Evolutionary conservation across 2,888 invertebrate genomes (phyloP).

Genomic region (Eledona agricola): DNA sequence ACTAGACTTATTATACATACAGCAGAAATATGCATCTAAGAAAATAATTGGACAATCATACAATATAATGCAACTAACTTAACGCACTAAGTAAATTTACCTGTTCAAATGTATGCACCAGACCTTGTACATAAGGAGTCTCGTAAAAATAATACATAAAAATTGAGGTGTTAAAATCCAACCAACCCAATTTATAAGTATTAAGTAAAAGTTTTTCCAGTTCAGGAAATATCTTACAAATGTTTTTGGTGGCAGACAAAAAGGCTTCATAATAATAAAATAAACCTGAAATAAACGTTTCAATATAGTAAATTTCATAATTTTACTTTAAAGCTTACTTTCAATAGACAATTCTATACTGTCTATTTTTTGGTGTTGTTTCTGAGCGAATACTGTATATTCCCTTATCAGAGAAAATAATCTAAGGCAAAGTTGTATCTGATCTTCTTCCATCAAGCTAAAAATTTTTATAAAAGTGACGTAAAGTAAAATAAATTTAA

Average conservation of each 20-base stretch:
- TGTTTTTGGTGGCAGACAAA: conserved; percentile 68
- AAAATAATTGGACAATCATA: too few species aligned
- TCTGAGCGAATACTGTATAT: conserved; percentile 72
- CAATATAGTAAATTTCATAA: conserved; percentile 43
- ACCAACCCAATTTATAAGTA: conserved; percentile 73
- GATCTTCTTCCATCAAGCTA: conserved; percentile 56
- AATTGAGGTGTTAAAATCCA: conserved; percentile 72
- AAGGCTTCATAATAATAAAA: conserved; percentile 71
- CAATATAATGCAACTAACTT: too few species aligned
- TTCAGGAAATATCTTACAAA: conserved; percentile 68
- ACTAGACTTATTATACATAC: too few species aligned
- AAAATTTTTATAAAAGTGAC: conserved; percentile 21
- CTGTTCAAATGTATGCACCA: conserved; percentile 51
- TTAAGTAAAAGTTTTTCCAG: conserved; percentile 69
- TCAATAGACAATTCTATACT: conserved; percentile 59
- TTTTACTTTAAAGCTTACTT: conserved; percentile 45
- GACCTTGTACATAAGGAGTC: conserved; percentile 52
- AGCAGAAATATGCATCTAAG: too few species aligned
- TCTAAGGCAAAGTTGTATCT: conserved; percentile 68
- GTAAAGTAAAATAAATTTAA: conserved; percentile 6
- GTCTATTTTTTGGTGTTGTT: conserved; percentile 49
- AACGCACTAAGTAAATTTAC: conserved; percentile 45
- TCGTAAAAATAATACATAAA: conserved; percentile 63
- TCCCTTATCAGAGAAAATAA: conserved; percentile 71
- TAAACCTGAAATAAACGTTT: conserved; percentile 61